These are phyloP conservation scores for Lycopodina hypogea DNA, from an alignment of 37 sponge, comb jelly and placozoan genomes.

Conservation along the genomic window DNA sequence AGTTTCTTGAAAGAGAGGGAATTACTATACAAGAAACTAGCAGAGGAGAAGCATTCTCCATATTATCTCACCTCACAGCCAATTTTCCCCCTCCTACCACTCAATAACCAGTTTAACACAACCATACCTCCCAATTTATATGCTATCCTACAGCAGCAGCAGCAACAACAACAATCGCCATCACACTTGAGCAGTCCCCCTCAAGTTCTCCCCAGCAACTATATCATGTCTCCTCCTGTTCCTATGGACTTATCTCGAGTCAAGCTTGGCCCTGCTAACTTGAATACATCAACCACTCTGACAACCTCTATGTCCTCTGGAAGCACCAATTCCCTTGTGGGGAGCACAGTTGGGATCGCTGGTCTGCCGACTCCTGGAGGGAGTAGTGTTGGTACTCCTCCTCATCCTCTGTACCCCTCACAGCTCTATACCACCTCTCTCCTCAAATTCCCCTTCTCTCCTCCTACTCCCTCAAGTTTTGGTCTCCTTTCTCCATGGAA, in stretches of 20 bases:
- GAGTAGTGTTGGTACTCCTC: conserved; percentile 33
- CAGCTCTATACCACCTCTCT: conserved; percentile 44
- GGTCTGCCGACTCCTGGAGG: conserved; percentile 26
- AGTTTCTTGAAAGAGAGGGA: conserved; percentile 39
- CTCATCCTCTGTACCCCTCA: conserved; percentile 13
- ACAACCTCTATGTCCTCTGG: not conserved
- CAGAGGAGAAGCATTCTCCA: conserved; percentile 34
- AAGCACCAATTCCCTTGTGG: not conserved
- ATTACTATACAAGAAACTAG: conserved; percentile 42
- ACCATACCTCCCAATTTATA: conserved; percentile 13
- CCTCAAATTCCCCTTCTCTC: conserved; percentile 49
- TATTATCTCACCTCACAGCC: conserved; percentile 38
- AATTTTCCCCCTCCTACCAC: conserved; percentile 32
- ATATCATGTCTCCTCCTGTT: not conserved
- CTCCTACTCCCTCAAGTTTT: conserved; percentile 47
- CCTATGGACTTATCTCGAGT: not conserved
- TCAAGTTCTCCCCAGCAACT: not conserved
- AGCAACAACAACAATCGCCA: conserved; percentile 3
- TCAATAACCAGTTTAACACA: not conserved
- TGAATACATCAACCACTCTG: not conserved
- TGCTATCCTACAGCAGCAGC: conserved; percentile 31
- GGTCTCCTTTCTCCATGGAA: conserved; percentile 48
- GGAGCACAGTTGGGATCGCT: not conserved
- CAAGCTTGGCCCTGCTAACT: not conserved
- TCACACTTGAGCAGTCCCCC: not conserved